Evolutionary conservation across 1,140 invertebrate species (phyloP), one percentile per base, ranked within the genome.

Genomic region (Periplaneta americana): DNA sequence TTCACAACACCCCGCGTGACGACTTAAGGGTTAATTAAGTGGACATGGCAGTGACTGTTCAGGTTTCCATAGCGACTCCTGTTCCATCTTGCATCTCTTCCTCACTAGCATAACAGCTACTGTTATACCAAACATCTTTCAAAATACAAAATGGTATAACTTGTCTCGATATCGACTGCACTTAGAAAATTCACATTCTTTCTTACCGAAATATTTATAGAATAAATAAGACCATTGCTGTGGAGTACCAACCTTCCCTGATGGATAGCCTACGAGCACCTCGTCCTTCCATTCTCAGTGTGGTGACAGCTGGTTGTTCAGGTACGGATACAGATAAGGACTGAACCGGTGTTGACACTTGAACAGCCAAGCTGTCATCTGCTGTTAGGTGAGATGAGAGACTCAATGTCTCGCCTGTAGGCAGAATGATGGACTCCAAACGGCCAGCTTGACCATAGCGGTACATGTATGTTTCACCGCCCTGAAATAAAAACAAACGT

Each of bases 371-470:
- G 34, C 94, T 94, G 84, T 95, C 94, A 82, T 93, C 92, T 82
- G 93, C 91, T 31, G 94, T 92, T 79, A 96, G 88, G 78, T 93
- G 92, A 0, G 95, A 95, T 36, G 89, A 91, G 74, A 98, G 91
- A 81, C 93, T 92, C 22, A 97, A 92, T 80, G 94, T 94, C 89
- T 98, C 96, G 79, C 97, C 97, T 83, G 96, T 98, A 31, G 97
- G 96, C 84, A 98, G 91, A 75, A 96, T 95, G 34, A 96, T 94
- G 84, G 94, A 93, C 0, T 93, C 93, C 10, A 97, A 93, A 35
- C 97, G 91, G 10, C 97, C 97, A 79, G 96, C 91, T 85, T 93
- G 92, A 84, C 98, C 96, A 84, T 98, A 98, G 85, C 95, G 93
- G 86, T 98, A 98, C 81, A 97, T 94, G 82, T 94, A 96, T 0